Evolutionary conservation across 2,888 invertebrate species (phyloP).

Genomic region (Synergus umbraculus): DNA sequence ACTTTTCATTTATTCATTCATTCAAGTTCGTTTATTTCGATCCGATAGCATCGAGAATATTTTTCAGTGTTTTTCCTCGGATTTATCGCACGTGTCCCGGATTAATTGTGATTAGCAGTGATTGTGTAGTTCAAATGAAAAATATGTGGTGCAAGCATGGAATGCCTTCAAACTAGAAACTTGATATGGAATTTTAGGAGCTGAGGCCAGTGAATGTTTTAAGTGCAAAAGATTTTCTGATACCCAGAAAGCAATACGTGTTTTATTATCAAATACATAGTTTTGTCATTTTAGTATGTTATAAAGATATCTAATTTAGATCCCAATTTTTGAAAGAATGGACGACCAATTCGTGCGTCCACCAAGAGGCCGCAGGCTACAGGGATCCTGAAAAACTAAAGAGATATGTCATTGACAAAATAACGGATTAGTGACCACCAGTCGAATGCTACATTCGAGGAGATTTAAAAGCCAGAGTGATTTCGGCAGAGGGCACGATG

Average conservation of each 20-base stretch:
- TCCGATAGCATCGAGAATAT: background rate
- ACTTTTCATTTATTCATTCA: background rate
- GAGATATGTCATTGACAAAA: background rate
- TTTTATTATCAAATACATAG: no score
- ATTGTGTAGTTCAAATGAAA: constrained; percentile 11
- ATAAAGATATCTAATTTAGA: background rate
- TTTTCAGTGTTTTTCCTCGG: no score
- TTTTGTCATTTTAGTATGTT: background rate
- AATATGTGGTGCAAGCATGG: background rate
- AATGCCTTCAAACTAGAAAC: background rate
- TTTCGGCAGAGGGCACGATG: constrained; percentile 60
- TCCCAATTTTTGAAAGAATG: constrained; percentile 15
- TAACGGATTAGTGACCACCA: background rate
- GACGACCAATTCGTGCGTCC: constrained; percentile 17
- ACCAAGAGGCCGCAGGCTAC: constrained; percentile 13
- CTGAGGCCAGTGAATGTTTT: background rate
- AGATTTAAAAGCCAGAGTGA: constrained; percentile 42
- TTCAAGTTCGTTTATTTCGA: background rate
- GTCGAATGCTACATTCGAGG: background rate
- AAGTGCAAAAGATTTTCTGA: background rate
- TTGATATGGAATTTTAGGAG: background rate
- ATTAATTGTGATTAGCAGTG: constrained; percentile 1
- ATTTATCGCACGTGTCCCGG: background rate
- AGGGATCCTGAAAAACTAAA: constrained; percentile 8
- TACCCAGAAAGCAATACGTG: background rate